phyloP scores from a whole-genome alignment of 2,888 invertebrate species.

The Dasysyrphus albostriatus region DNA sequence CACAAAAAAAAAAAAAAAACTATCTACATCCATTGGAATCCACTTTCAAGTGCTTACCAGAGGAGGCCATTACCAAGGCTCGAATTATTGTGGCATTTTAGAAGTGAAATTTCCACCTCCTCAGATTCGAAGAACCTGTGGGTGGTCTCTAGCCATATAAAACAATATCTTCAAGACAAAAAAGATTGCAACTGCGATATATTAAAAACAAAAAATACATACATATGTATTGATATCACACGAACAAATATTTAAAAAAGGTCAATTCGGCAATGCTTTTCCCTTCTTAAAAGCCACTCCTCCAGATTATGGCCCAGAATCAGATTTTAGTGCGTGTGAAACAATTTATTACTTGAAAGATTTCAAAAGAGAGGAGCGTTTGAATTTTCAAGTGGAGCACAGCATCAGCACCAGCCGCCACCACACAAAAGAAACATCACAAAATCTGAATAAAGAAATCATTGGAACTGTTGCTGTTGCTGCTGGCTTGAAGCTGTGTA shows the following conservation, averaged over 20 bases:
- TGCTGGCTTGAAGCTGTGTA: constrained; percentile 18
- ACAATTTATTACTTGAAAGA: constrained; percentile 58
- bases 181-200: constrained; percentile 49
- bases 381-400: constrained; percentile 54
- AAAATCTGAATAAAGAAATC: constrained; percentile 48
- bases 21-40: constrained; percentile 6
- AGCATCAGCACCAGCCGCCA: constrained; percentile 29
- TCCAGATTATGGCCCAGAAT: constrained; percentile 38
- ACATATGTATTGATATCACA: neutral
- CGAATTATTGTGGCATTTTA: constrained; percentile 42
- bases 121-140: constrained; percentile 28
- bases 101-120: constrained; percentile 28
- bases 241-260: constrained; percentile 28
- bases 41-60: constrained; percentile 59
- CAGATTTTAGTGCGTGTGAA: constrained; percentile 70
- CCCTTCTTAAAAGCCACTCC: constrained; percentile 10
- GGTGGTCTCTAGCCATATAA: constrained; percentile 40
- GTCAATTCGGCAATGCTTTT: constrained; percentile 47
- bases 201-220: constrained; percentile 1
- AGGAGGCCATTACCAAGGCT: constrained; percentile 71
- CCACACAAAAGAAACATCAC: constrained; percentile 38
- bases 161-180: constrained; percentile 32
- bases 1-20: constrained; percentile 13
- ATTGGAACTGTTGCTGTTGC: constrained; percentile 21
- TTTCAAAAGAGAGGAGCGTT: constrained; percentile 55